These are phyloP conservation scores for Drosophila tani DNA, from an alignment of 1,140 invertebrate species.

Conservation along the genomic window DNA sequence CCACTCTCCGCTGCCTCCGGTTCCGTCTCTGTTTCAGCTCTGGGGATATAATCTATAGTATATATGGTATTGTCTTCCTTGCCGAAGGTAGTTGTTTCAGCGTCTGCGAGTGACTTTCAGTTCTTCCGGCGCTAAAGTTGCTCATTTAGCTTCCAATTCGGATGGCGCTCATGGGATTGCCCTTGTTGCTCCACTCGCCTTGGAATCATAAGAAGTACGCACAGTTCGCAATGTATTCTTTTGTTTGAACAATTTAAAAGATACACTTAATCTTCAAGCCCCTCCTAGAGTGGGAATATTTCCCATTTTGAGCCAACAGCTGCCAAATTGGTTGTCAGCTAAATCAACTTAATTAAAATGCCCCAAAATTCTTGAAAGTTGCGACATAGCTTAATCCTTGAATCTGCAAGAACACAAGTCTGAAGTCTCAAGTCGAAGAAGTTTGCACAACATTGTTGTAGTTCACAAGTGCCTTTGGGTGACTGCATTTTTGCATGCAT, in stretches of 20 bases:
- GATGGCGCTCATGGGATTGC: slow-evolving; percentile 30
- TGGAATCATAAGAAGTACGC: slow-evolving; percentile 11
- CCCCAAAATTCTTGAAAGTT: neutral
- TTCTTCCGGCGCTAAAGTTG: slow-evolving; percentile 5
- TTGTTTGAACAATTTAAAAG: neutral
- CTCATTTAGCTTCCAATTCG: slow-evolving; percentile 42
- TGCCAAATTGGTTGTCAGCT: slow-evolving; percentile 5
- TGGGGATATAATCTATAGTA: neutral
- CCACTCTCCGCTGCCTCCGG: slow-evolving; percentile 1
- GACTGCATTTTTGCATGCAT: slow-evolving; percentile 31
- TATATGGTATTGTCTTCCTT: neutral
- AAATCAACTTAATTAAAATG: slow-evolving; percentile 39
- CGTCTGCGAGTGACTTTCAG: slow-evolving; percentile 13
- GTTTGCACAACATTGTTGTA: slow-evolving; percentile 24
- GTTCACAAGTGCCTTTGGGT: slow-evolving; percentile 18
- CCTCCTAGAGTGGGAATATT: too few relatives aligned
- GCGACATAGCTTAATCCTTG: slow-evolving; percentile 19
- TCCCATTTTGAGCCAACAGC: neutral
- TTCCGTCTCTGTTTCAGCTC: neutral
- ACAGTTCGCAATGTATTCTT: slow-evolving; percentile 8
- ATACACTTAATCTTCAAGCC: too few relatives aligned
- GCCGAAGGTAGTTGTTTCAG: slow-evolving; percentile 3
- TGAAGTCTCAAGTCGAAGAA: neutral
- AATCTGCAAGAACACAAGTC: slow-evolving; percentile 4
- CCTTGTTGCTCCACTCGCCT: neutral